Conservation (phyloP, 2,113 vertebrate species). For the Lasiurus cinereus region DNA sequence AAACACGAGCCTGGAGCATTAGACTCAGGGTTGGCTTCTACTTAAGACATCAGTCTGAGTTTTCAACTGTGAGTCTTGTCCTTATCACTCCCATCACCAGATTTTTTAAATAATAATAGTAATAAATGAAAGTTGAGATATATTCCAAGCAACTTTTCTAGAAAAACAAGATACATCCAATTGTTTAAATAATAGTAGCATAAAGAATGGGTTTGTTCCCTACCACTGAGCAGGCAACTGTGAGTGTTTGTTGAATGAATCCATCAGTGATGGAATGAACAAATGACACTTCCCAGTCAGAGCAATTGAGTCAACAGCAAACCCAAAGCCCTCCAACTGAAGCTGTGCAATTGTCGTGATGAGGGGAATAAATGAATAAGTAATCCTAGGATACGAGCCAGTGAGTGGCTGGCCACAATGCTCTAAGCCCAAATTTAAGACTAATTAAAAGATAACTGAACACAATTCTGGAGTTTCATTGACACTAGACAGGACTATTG, state of each 20-base stretch:
- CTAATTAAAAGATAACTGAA: conserved; percentile 72
- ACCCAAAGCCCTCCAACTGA: not conserved
- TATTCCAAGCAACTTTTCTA: conserved; percentile 15
- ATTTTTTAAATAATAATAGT: not conserved
- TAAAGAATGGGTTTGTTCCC: not conserved
- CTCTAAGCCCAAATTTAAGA: conserved; percentile 51
- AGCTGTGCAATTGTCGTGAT: not conserved
- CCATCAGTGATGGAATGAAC: not conserved
- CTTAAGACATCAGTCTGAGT: not conserved
- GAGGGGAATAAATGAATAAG: not conserved
- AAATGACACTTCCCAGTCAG: not conserved
- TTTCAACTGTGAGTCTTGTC: not conserved
- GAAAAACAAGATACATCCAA: not conserved
- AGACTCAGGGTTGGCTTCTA: not conserved
- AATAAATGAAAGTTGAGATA: not conserved
- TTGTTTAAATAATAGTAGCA: not conserved
- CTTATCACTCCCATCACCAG: not conserved
- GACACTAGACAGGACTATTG: conserved; percentile 45
- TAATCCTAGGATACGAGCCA: conserved; percentile 22
- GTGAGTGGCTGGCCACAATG: conserved; percentile 45
- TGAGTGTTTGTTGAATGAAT: not conserved
- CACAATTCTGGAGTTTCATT: conserved; percentile 46
- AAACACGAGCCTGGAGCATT: not conserved
- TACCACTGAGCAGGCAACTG: not conserved
- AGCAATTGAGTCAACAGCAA: not conserved